Evolutionary conservation across 2,113 vertebrate species (phyloP), one percentile per base, ranked within the genome.

Genomic region (Bubo scandiacus): DNA sequence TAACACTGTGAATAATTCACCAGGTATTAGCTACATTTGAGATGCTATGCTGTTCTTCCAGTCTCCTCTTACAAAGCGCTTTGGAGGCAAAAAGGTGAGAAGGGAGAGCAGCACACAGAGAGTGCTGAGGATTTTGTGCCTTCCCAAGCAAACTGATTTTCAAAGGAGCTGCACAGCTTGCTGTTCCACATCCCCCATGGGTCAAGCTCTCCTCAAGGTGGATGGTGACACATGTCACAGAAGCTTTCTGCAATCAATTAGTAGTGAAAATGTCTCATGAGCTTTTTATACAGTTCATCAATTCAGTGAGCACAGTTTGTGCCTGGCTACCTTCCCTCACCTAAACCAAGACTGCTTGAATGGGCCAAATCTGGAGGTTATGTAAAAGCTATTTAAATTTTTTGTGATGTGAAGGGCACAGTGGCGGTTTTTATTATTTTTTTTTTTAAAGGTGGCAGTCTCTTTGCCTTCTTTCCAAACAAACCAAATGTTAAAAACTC

Each of bases 281-380:
- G 65, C 54, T 82, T 90, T 94, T 92, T 68, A 55, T 58, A 86
- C 89, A 96, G 89, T 91, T 96, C 92, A 94, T 91, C 80, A 85
- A 68, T 70, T 91, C 29, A 3, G 71, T 17, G 21, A 95, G 86
- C 45, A 70, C 40, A 65, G 57, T 71, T 88, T 6, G 40, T 88
- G 79, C 81, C 92, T 96, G 89, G 88, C 91, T 93, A 74, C 42
- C 11, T 91, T 88, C 90, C 79, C 57, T 90, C 88, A 81, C 42
- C 3, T 6, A 74, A 91, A 90, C 67, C 38, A 61, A 74, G 65
- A n/a, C 74, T 72, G 78, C 18, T 15, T 32, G 66, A 88, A 73
- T 52, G 71, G 93, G 40, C 49, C 75, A 93, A 77, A 59, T 49
- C 61, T 82, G 40, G 71, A 90, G 23, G 42, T 94, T 92, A 94